Base-by-base conservation (phyloP, 2,888 invertebrate genomes). In the Ormia ochracea region DNA sequence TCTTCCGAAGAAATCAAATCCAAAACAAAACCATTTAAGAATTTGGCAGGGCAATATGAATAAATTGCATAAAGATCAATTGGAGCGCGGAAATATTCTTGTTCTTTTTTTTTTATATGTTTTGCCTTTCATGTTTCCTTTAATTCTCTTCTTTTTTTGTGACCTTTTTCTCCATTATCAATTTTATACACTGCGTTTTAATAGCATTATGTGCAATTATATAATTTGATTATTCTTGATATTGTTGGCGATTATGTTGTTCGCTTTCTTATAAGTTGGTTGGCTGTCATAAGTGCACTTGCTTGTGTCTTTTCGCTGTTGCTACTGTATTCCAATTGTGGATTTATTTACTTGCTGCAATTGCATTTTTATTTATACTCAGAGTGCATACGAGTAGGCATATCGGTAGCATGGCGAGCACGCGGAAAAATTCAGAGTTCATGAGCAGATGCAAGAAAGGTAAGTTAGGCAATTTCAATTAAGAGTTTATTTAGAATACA, bases 151-250 rank as follows among this genome's bases (percentile, higher is more conserved):
- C 7, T 17, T 17, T 17, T 41, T 41, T 17, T 5, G 14, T 28
- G 50, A 28, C 14, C 50, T 26, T 50, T 50, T 50, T 63, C 23
- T 9, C 33, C 33, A 33, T 58, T 58, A 58, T 36, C 14, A 14
- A 5, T 69, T 69, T 69, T 56, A 26, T 45, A 58, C 56, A 23
- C 23, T 36, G 48, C 26, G 17, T 58, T 69, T 69, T 45, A 23
- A 58, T 69, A 58, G 43, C 21, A 48, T 26, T 69, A 26, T 68
- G n/a, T n/a, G n/a, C n/a, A 33, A 65, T 66, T 52, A 43, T 69
- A n/a, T n/a, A n/a, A n/a, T 45, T 23, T 36, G n/a, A 63, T 63
- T n/a, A 48, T 63, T 63, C 9, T 33, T 58, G 12, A 45, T 45
- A 12, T 56, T 45, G 23, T 7, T 68, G 45, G 12, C 23, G 26